Evolutionary conservation across 2,113 vertebrate species (phyloP).

Genomic region (Casuarius casuarius): DNA sequence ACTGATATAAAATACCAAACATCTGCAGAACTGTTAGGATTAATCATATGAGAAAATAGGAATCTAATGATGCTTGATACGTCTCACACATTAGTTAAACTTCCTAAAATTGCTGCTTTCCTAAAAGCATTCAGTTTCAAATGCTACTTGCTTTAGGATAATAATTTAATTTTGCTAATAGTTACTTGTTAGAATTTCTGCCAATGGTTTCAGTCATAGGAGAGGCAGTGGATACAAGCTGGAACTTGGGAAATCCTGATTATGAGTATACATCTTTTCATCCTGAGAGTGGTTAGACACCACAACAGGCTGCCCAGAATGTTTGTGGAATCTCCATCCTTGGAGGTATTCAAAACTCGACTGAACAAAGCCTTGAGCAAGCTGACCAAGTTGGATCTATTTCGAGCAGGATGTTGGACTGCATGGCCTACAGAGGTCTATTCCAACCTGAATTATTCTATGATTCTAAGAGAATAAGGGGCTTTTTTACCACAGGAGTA

Average conservation of each 20-base stretch:
- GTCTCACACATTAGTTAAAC: background rate
- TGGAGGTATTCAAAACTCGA: background rate
- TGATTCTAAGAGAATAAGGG: background rate
- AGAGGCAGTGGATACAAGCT: background rate
- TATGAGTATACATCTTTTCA: background rate
- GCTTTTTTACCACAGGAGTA: background rate
- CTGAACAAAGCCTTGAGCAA: background rate
- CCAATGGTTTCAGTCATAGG: background rate
- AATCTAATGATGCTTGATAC: background rate
- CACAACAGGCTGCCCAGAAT: background rate
- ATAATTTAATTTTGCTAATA: background rate
- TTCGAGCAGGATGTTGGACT: background rate
- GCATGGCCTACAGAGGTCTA: background rate
- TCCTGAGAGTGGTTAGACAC: background rate
- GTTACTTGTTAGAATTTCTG: background rate
- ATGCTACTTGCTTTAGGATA: background rate
- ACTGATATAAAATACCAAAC: background rate
- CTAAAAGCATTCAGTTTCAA: background rate
- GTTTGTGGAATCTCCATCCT: background rate
- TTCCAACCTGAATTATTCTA: background rate
- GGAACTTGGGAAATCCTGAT: background rate
- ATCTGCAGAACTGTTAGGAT: background rate
- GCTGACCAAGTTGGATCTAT: background rate
- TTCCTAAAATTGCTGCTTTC: background rate
- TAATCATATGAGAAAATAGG: background rate